A percentile compares a stretch with the other conserved stretches of the same genome.
phyloP scores from a whole-genome alignment of 2,888 invertebrate species.

The Stictocephala bisonia region DNA sequence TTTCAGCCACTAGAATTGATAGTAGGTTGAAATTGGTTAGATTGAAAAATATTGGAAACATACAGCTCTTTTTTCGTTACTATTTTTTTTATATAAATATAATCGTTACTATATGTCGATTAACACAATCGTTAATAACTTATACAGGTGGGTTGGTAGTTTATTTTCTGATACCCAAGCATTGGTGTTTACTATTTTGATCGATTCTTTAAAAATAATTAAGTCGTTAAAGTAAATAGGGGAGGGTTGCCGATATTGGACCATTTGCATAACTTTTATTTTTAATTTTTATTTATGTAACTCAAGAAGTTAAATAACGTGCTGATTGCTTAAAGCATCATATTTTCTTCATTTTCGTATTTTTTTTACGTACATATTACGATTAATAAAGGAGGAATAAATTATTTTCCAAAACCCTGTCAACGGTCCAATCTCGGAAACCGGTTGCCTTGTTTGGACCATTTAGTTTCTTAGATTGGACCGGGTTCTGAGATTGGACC shows the following conservation, averaged over 20 bases:
- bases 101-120: too few species aligned
- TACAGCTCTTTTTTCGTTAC: too few species aligned
- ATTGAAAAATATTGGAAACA: too few species aligned
- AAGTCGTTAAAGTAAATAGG: too few species aligned
- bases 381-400: constrained; percentile 4
- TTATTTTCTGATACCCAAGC: too few species aligned
- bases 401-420: constrained; percentile 24
- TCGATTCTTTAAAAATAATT: too few species aligned
- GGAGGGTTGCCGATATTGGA: constrained; percentile 5
- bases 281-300: constrained; percentile 14
- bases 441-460: constrained; percentile 11
- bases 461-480: constrained; percentile 11
- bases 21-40: too few species aligned
- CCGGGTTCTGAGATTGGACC: constrained; percentile 6
- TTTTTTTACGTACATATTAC: not conserved
- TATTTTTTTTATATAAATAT: too few species aligned
- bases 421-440: constrained; percentile 5
- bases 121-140: too few species aligned
- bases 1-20: too few species aligned
- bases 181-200: too few species aligned
- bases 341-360: not conserved
- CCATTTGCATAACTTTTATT: not conserved
- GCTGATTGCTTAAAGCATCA: not conserved
- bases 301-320: constrained; percentile 20
- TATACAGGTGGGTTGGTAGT: too few species aligned